Percentiles rank a stretch among this genome's conserved stretches.
phyloP scores from a whole-genome alignment of 2,797 vertebrate species.

The Gobio occitaniae region DNA sequence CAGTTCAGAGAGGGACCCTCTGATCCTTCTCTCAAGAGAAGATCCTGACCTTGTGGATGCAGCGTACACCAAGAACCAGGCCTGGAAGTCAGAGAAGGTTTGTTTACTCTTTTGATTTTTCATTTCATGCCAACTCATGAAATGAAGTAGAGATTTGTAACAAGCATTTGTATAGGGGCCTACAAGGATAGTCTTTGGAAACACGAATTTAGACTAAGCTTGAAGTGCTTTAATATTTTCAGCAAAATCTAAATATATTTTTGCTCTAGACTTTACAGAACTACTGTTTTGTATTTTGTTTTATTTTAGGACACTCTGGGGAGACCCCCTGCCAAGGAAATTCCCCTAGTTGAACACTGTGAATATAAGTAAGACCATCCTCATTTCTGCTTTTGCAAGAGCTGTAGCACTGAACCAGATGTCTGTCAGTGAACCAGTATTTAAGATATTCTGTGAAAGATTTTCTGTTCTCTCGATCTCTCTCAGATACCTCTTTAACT shows the following conservation, averaged over 20 bases:
- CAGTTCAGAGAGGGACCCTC: conserved; percentile 94
- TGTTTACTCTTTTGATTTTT: conserved; percentile 15
- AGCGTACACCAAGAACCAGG: conserved; percentile 98
- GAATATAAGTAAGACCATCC: conserved; percentile 88
- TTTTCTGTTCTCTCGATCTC: background rate
- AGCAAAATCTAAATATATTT: background rate
- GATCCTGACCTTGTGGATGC: conserved; percentile 91
- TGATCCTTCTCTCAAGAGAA: conserved; percentile 92
- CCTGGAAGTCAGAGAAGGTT: conserved; percentile 97
- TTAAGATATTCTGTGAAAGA: background rate
- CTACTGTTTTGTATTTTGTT: background rate
- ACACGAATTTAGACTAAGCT: background rate
- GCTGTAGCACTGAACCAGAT: background rate
- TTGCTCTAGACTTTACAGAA: background rate
- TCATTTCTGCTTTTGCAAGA: background rate
- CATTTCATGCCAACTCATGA: background rate
- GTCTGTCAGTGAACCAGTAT: background rate
- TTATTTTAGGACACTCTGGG: conserved; percentile 89
- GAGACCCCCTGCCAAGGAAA: conserved; percentile 91
- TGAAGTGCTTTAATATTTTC: background rate
- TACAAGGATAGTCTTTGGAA: background rate
- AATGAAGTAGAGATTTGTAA: background rate
- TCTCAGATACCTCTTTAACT: conserved; percentile 95
- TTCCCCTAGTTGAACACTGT: conserved; percentile 94
- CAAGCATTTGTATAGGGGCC: background rate